phyloP scores from a whole-genome alignment of 2,797 vertebrate species.

The Clarias laeviceps region DNA sequence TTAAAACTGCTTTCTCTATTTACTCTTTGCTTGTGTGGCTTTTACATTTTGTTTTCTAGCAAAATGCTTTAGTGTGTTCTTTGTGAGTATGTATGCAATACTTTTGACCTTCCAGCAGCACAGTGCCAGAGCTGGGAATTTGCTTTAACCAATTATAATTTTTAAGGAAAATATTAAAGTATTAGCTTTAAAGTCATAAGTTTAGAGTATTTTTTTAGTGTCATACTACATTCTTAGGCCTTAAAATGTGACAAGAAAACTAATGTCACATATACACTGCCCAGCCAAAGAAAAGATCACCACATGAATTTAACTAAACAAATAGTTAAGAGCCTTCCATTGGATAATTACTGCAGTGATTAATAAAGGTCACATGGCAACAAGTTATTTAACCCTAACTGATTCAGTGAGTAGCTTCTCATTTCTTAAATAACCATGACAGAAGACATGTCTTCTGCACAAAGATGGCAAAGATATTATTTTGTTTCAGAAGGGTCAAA shows the following conservation, averaged over 20 bases:
- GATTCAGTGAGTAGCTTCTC: too few species aligned
- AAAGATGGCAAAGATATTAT: too few species aligned
- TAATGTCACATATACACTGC: not conserved
- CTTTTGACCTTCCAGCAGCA: not conserved
- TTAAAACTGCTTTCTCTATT: not conserved
- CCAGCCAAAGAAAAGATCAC: too few species aligned
- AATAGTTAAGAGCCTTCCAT: too few species aligned
- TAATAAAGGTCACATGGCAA: too few species aligned
- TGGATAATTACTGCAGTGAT: too few species aligned
- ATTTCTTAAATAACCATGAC: too few species aligned
- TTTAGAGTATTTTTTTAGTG: not conserved
- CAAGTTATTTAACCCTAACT: too few species aligned
- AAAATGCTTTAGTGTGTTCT: not conserved
- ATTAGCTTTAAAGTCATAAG: not conserved
- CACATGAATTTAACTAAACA: too few species aligned
- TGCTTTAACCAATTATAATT: not conserved
- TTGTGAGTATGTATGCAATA: not conserved
- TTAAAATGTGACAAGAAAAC: not conserved
- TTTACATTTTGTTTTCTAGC: not conserved
- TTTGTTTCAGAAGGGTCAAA: too few species aligned
- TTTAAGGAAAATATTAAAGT: not conserved
- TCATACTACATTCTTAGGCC: not conserved
- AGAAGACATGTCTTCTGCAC: too few species aligned
- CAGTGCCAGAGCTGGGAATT: not conserved
- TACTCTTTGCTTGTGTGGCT: conserved; percentile 1